These are phyloP conservation scores for Harpagoxenus sublaevis DNA, from an alignment of 2,888 invertebrate genomes.

Conservation along the genomic window DNA sequence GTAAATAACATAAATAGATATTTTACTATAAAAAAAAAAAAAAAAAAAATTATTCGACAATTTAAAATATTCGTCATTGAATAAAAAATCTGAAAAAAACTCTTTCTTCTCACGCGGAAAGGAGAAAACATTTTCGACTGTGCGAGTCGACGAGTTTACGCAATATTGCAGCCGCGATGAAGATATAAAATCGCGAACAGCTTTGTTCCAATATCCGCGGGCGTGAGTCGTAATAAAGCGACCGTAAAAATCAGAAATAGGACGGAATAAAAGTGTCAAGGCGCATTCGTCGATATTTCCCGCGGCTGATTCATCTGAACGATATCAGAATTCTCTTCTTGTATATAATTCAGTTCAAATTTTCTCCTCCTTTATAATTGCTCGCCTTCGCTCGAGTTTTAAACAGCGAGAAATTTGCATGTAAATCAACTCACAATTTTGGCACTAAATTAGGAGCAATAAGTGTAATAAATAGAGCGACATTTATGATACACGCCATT, in stretches of 20 bases:
- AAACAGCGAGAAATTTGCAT: background rate
- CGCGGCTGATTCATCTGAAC: background rate
- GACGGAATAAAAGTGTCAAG: constrained; percentile 48
- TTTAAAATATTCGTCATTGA: background rate
- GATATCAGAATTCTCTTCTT: background rate
- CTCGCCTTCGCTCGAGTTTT: background rate
- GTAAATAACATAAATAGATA: background rate
- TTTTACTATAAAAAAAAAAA: background rate
- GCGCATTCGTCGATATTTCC: background rate
- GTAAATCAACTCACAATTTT: background rate
- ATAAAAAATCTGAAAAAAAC: background rate
- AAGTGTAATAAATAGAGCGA: background rate
- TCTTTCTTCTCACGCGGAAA: background rate
- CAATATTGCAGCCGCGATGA: background rate
- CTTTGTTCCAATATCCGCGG: constrained; percentile 21
- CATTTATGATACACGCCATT: too few species aligned
- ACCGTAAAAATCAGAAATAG: constrained; percentile 71
- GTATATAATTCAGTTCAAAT: background rate
- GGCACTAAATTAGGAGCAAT: background rate
- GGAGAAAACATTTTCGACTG: background rate
- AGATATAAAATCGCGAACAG: constrained; percentile 6
- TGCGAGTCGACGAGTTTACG: background rate
- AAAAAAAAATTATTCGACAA: background rate
- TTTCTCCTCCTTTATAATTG: background rate
- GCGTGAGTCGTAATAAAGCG: constrained; percentile 53